Base-by-base conservation (phyloP, 2,888 invertebrate species). In the Eremobia ochroleuca region DNA sequence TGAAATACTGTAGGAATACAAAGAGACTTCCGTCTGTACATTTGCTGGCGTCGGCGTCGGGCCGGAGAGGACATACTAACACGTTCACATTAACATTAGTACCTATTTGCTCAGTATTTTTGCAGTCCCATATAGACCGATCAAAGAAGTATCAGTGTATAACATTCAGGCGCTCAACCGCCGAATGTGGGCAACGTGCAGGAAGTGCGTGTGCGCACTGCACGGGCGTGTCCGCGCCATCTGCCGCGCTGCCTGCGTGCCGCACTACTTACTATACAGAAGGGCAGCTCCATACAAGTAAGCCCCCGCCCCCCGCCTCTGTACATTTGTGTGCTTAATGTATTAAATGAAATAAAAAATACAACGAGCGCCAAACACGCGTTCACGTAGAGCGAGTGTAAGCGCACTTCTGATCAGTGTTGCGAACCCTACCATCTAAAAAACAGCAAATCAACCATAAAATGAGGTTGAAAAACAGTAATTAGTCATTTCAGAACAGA, bases 181-280 rank as follows among this genome's bases (percentile, higher is more conserved):
- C 83, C 85, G 59, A 81, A 74, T 85, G 62, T 81, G 40, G 18
- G 69, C 46, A 13, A 31, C 59, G 62, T 65, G 68, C 77, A 81
- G 85, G 85, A 84, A 85, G 77, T 73, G 73, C 74, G 70, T 28
- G 46, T 18, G 21, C 37, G 9, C 62, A 59, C 21, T 6, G 25
- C 66, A 18, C 43, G 5, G 43, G 31, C 59, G 62, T 21, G 64
- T 8, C 9, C 66, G 59, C 28, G 71, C 85, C 83, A 80, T 52
- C 70, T 76, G 81, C 34, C 66, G 75, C 66, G n/a, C 34, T 6
- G 59, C 40, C 68, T 31, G 52, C 34, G 1, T 4, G 40, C 18
- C 2, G n/a, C 43, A 18, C 40, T 40, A 52, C 49, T 0, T 18
- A 25, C 13, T 4, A 13, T 1, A n/a, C 28, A 70, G 79, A 52